phyloP scores from a whole-genome alignment of 1,140 invertebrate species.

The Rhagoletis zephyria region DNA sequence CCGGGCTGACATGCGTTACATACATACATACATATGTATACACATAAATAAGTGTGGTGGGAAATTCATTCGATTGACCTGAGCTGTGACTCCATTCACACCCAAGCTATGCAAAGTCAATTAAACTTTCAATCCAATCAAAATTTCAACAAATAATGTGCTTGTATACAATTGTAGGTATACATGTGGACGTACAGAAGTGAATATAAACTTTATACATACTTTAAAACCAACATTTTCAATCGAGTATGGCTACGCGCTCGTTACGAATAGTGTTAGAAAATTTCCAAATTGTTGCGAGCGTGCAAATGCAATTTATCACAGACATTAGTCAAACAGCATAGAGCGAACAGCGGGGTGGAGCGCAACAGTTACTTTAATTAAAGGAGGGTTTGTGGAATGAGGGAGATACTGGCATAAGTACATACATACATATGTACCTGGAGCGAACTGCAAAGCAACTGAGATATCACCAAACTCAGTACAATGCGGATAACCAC shows the following conservation, averaged over 20 bases:
- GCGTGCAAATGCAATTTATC: conserved; percentile 47
- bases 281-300: conserved; percentile 22
- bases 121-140: conserved; percentile 24
- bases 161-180: too few relatives aligned
- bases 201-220: too few relatives aligned
- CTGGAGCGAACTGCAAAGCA: not conserved
- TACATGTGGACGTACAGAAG: too few relatives aligned
- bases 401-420: not conserved
- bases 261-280: not conserved
- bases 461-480: not conserved
- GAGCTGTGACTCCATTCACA: not conserved
- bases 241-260: not conserved
- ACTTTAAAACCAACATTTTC: too few relatives aligned
- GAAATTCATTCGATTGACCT: conserved; percentile 17
- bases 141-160: not conserved
- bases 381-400: not conserved
- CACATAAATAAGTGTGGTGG: not conserved
- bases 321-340: not conserved
- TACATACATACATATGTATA: too few relatives aligned
- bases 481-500: not conserved
- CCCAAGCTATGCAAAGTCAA: conserved; percentile 41
- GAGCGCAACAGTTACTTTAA: not conserved
- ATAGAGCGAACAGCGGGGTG: not conserved
- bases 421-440: not conserved
- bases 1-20: not conserved